These are phyloP conservation scores for Heteromyza rotundicornis DNA, from an alignment of 2,888 invertebrate genomes.

Conservation along the genomic window DNA sequence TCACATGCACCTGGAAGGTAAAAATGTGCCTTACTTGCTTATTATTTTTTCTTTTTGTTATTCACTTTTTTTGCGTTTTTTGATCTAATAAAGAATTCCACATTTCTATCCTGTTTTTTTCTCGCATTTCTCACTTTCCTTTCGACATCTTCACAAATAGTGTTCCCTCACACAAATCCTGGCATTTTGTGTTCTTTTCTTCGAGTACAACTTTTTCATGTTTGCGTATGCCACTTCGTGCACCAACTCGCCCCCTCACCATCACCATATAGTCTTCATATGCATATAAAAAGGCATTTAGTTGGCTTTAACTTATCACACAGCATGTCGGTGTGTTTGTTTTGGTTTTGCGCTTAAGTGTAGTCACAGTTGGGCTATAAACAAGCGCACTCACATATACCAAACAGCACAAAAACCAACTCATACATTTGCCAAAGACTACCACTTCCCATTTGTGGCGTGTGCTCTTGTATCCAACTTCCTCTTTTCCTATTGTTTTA, in stretches of 20 bases:
- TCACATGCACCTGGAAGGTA: too few relatives aligned
- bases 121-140: background rate
- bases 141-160: background rate
- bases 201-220: background rate
- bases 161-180: background rate
- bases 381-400: background rate
- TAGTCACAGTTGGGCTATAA: background rate
- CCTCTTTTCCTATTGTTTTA: conserved; percentile 15
- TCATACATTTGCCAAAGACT: background rate
- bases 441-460: conserved; percentile 5
- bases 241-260: too few relatives aligned
- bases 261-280: too few relatives aligned
- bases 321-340: background rate
- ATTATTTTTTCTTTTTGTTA: too few relatives aligned
- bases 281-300: conserved; percentile 24
- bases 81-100: background rate
- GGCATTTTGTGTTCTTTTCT: background rate
- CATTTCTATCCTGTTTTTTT: conserved; percentile 3
- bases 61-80: too few relatives aligned
- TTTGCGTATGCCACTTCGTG: too few relatives aligned
- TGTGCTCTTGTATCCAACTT: conserved; percentile 12
- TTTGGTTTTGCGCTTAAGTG: background rate
- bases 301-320: conserved; percentile 22
- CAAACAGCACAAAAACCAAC: background rate
- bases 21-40: too few relatives aligned